Percentiles rank a stretch among this genome's conserved stretches.
phyloP scores from a whole-genome alignment of 2,888 invertebrate species.

The Fragum sueziense region DNA sequence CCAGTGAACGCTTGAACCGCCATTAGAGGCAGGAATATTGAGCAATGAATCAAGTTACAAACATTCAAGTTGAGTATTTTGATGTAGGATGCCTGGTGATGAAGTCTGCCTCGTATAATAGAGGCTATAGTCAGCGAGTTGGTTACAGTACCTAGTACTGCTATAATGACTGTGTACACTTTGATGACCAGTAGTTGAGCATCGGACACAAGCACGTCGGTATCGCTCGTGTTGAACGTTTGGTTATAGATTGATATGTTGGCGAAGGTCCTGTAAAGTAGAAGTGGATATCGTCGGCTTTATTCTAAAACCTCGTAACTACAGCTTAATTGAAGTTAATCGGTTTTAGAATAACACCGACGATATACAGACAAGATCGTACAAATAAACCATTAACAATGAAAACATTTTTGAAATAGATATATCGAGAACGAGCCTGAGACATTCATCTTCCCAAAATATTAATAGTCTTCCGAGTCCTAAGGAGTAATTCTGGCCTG shows the following conservation, averaged over 20 bases:
- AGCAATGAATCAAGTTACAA: conserved; percentile 57
- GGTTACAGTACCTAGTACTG: conserved; percentile 51
- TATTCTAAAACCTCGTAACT: too few relatives aligned
- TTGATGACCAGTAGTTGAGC: conserved; percentile 47
- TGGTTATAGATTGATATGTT: not conserved
- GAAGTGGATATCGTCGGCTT: too few relatives aligned
- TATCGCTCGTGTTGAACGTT: not conserved
- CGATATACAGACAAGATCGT: too few relatives aligned
- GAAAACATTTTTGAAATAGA: too few relatives aligned
- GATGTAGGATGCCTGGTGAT: conserved; percentile 51
- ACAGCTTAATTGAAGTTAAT: too few relatives aligned
- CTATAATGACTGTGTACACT: conserved; percentile 37
- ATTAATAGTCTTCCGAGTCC: too few relatives aligned
- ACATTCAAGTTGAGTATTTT: conserved; percentile 64
- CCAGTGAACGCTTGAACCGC: conserved; percentile 54
- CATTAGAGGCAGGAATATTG: conserved; percentile 55
- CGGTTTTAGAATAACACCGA: too few relatives aligned
- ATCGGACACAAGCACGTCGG: conserved; percentile 1
- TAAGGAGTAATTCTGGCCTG: too few relatives aligned
- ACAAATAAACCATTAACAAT: too few relatives aligned
- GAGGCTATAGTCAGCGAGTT: conserved; percentile 58
- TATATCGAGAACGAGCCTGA: too few relatives aligned
- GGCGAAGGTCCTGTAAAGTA: not conserved
- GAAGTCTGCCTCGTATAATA: conserved; percentile 55
- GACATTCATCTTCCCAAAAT: too few relatives aligned